Conservation (phyloP, 2,797 vertebrate species). For the Oceanodroma leucorhoa region DNA sequence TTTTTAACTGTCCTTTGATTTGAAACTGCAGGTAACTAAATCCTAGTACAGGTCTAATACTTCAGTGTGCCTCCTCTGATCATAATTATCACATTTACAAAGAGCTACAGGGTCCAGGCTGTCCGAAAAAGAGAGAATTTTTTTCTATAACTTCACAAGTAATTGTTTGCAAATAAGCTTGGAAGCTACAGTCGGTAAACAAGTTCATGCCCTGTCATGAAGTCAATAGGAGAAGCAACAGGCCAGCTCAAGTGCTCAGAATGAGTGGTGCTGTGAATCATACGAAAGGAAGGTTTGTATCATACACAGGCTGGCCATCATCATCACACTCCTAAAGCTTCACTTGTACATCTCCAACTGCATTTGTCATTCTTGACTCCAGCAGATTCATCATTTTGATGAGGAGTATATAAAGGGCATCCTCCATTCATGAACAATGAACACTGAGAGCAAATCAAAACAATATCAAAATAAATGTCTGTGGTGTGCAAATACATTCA, state of each 20-base stretch:
- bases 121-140: not conserved
- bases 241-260: not conserved
- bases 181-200: not conserved
- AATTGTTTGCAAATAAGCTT: not conserved
- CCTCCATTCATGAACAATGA: not conserved
- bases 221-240: not conserved
- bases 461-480: not conserved
- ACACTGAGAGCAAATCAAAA: not conserved
- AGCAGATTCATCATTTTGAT: not conserved
- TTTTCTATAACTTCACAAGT: not conserved
- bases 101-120: not conserved
- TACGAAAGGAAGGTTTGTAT: not conserved
- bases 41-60: not conserved
- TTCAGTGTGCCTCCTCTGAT: not conserved
- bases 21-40: constrained; percentile 7
- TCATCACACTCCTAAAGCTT: not conserved
- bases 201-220: not conserved
- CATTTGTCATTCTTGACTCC: not conserved
- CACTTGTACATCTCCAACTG: not conserved
- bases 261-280: not conserved
- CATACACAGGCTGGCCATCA: not conserved
- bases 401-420: not conserved
- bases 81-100: not conserved
- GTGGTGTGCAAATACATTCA: not conserved
- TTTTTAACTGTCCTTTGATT: constrained; percentile 5